Evolutionary conservation across 2,113 vertebrate genomes (phyloP).

Genomic region (Oncorhynchus masou): DNA sequence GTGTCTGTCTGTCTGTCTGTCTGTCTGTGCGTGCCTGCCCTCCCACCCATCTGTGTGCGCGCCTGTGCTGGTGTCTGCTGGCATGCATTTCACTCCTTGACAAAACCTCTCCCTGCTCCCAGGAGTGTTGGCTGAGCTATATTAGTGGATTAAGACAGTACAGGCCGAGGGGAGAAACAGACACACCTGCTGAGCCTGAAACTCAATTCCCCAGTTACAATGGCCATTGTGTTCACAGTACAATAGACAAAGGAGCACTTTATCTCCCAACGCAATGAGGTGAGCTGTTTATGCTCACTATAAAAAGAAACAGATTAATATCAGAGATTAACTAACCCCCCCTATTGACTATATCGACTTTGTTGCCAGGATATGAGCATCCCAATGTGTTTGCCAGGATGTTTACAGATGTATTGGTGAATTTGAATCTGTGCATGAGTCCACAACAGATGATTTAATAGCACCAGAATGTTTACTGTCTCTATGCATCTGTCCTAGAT

Average conservation of each 20-base stretch:
- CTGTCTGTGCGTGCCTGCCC: not conserved
- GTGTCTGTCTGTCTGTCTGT: not conserved
- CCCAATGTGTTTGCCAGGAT: not conserved
- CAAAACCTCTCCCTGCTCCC: not conserved
- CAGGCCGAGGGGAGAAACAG: slow-evolving; percentile 3
- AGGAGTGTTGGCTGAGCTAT: not conserved
- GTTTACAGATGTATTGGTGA: not conserved
- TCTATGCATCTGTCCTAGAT: slow-evolving; percentile 38
- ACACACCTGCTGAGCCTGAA: slow-evolving; percentile 30
- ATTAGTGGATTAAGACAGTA: not conserved
- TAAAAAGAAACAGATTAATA: slow-evolving; percentile 1
- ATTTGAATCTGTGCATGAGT: not conserved
- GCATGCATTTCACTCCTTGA: not conserved
- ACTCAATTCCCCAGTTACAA: slow-evolving; percentile 40
- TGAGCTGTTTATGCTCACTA: slow-evolving; percentile 36
- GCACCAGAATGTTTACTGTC: slow-evolving; percentile 22
- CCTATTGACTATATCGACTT: not conserved
- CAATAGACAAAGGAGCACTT: slow-evolving; percentile 71
- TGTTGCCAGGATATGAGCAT: slow-evolving; percentile 7
- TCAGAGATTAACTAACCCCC: not conserved
- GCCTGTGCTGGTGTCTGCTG: not conserved
- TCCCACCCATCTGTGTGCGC: not conserved
- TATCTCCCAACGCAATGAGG: slow-evolving; percentile 52
- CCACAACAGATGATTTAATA: slow-evolving; percentile 33
- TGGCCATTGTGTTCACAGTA: slow-evolving; percentile 57